These are phyloP conservation scores for Stichopus chloronotus DNA, from an alignment of 35 echinoderm and acorn worm species.

Conservation along the genomic window DNA sequence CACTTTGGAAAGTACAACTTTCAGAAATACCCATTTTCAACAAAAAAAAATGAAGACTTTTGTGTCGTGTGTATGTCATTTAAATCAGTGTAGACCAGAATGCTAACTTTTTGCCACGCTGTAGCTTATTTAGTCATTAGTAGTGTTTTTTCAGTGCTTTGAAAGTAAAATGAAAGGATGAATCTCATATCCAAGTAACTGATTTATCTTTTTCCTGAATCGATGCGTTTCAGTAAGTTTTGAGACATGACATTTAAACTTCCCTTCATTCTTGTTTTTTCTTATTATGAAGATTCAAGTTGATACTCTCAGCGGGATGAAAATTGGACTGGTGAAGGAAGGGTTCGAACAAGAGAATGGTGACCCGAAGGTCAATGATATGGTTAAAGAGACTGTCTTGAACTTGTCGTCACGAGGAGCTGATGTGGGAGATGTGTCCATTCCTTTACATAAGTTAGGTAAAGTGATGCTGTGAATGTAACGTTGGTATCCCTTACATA, in stretches of 20 bases:
- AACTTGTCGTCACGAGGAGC: slow-evolving; percentile 37
- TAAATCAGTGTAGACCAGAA: no score
- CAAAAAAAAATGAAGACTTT: no score
- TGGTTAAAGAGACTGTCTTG: slow-evolving; percentile 35
- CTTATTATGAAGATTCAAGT: slow-evolving; percentile 52
- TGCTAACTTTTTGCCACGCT: no score
- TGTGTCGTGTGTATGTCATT: no score
- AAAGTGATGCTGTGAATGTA: background rate
- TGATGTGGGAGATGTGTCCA: slow-evolving; percentile 65
- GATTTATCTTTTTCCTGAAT: no score
- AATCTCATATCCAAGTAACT: no score
- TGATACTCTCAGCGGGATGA: slow-evolving; percentile 53
- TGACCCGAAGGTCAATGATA: slow-evolving; percentile 60
- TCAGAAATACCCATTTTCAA: no score
- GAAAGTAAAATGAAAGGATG: no score
- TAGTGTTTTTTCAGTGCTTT: no score
- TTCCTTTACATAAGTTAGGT: slow-evolving; percentile 73
- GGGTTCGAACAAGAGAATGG: slow-evolving; percentile 60
- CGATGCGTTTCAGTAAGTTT: background rate
- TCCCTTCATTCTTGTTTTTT: background rate
- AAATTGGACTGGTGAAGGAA: slow-evolving; percentile 70
- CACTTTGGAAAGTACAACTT: no score
- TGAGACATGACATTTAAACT: background rate
- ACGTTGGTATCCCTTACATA: background rate
- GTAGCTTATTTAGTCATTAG: no score